Conservation (phyloP, 2,113 vertebrate species). For the Plotosus lineatus region DNA sequence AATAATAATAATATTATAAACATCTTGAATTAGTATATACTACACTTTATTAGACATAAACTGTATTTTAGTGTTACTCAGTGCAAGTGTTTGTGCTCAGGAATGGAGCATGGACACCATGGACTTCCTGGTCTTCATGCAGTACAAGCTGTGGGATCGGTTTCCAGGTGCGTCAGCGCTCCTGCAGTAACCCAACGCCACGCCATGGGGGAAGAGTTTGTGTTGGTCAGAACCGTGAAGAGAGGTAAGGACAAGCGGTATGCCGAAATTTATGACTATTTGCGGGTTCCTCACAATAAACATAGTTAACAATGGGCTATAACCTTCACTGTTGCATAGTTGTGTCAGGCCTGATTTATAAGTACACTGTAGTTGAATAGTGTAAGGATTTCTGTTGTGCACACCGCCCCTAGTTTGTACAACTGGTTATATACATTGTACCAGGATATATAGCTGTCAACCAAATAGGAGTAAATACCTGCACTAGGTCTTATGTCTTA, state of each 20-base stretch:
- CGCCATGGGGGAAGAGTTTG: conserved; percentile 92
- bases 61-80: not conserved
- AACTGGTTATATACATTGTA: not conserved
- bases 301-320: not conserved
- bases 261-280: not conserved
- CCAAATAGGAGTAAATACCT: not conserved
- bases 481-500: not conserved
- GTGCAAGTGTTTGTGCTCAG: conserved; percentile 65
- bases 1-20: not conserved
- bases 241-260: conserved; percentile 74
- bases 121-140: conserved; percentile 94
- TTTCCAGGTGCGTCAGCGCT: conserved; percentile 95
- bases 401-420: not conserved
- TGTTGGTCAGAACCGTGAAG: conserved; percentile 95
- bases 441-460: not conserved
- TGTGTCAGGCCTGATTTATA: not conserved
- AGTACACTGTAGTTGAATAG: not conserved
- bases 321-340: not conserved
- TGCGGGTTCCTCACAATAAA: not conserved
- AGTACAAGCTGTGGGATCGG: conserved; percentile 96
- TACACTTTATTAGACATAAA: not conserved
- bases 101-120: conserved; percentile 96
- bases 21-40: not conserved
- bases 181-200: conserved; percentile 94
- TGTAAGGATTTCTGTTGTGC: not conserved